phyloP scores from a whole-genome alignment of 2,888 invertebrate genomes.

The Pristionchus entomophagus region DNA sequence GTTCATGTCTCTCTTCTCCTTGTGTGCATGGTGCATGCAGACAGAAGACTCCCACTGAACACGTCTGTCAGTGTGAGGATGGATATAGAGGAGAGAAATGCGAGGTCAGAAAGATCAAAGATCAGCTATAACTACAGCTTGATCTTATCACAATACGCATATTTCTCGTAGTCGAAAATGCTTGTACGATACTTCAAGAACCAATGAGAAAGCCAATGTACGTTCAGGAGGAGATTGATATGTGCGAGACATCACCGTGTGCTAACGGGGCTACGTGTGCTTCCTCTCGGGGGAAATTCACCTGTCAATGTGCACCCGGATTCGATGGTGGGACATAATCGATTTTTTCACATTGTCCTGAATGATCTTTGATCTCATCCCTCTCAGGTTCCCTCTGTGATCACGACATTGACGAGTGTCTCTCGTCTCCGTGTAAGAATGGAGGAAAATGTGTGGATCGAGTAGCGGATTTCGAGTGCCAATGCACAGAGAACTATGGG shows the following conservation, averaged over 20 bases:
- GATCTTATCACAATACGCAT: not conserved
- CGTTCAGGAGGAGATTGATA: constrained; percentile 65
- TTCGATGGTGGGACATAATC: constrained; percentile 61
- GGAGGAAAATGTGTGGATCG: constrained; percentile 96
- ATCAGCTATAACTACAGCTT: not conserved
- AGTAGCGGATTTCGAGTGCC: constrained; percentile 83
- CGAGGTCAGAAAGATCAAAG: constrained; percentile 54
- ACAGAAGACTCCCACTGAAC: constrained; percentile 60
- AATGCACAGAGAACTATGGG: constrained; percentile 58
- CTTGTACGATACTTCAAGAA: not conserved
- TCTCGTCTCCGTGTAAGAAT: constrained; percentile 87
- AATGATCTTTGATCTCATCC: not conserved
- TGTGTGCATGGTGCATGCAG: constrained; percentile 66
- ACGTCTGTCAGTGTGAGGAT: constrained; percentile 62
- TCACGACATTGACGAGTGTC: constrained; percentile 84
- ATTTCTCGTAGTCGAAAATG: not conserved
- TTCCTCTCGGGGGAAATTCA: constrained; percentile 85
- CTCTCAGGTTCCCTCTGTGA: constrained; percentile 42
- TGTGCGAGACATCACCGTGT: constrained; percentile 58
- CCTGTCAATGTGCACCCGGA: constrained; percentile 68
- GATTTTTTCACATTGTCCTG: not conserved
- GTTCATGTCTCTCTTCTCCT: constrained; percentile 60
- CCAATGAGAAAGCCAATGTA: no score
- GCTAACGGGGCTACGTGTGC: constrained; percentile 83
- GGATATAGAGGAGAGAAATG: constrained; percentile 62